Percentiles rank a stretch among this genome's conserved stretches.
These are phyloP conservation scores for Danio rerio DNA, from an alignment of 2,113 vertebrate species.

Conservation along the genomic window GRCz12tu NC_133196.1:46518501-46519000, in stretches of 20 bases:
- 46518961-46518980: no score
- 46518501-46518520: background rate
- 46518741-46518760: background rate
- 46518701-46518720: background rate
- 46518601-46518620: background rate
- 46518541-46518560: background rate
- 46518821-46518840: background rate
- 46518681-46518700: background rate
- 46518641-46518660: background rate
- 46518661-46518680: background rate
- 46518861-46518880: constrained; percentile 90
- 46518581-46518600: background rate
- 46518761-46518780: background rate
- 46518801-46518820: background rate
- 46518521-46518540: background rate
- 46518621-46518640: background rate
- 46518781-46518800: background rate
- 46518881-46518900: constrained; percentile 93
- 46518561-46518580: background rate
- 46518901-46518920: constrained; percentile 94
- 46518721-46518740: background rate
- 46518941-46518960: background rate
- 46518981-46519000: no score
- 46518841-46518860: background rate
- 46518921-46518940: background rate